Evolutionary conservation across 2,888 invertebrate genomes (phyloP), one percentile per base, ranked within the genome.

Genomic region (Leucophenga maculata): DNA sequence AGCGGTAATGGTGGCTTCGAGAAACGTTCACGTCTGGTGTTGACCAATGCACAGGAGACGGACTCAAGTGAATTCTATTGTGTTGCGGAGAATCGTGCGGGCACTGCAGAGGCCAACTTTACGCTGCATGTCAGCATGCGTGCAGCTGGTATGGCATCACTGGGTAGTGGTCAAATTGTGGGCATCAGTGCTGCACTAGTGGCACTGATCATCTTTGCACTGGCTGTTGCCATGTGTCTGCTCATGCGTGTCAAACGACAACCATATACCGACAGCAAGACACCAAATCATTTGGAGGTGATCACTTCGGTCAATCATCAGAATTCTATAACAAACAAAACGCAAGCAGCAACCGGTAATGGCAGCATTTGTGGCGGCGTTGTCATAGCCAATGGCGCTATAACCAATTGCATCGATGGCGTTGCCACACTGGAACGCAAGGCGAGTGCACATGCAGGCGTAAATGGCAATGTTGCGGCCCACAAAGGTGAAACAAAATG

Each of bases 81-180:
- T 88, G 93, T 95, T 1, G 96, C 96, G 9, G 95, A 96, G 88
- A 97, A 97, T 88, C 93, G 94, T 72, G 97, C 95, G 3, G 97
- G 96, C 22, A 94, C 92, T 82, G 94, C 94, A 44, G 95, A 95
- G 89, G 95, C 95, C 14, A 97, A 97, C 88, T 96, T 96, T 84
- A 96, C 96, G 48, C 90, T 97, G 52, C 94, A 94, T 84, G 94
- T 97, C 67, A 92, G 93, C 66, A 91, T 94, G 89, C 90, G 93
- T 70, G 91, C 94, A 59, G 94, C 93, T 32, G 95, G 95, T 65
- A 94, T 95, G 91, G 93, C 94, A 2, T 93, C 94, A 0, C 89
- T 96, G 71, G 95, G 94, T 62, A 94, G 93, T 75, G 94, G 95
- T 9, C 95, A 96, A 87, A 95, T 96, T 78, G 95, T 95, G 22